phyloP scores from a whole-genome alignment of 2,113 vertebrate genomes.

The Salvelinus sp. region DNA sequence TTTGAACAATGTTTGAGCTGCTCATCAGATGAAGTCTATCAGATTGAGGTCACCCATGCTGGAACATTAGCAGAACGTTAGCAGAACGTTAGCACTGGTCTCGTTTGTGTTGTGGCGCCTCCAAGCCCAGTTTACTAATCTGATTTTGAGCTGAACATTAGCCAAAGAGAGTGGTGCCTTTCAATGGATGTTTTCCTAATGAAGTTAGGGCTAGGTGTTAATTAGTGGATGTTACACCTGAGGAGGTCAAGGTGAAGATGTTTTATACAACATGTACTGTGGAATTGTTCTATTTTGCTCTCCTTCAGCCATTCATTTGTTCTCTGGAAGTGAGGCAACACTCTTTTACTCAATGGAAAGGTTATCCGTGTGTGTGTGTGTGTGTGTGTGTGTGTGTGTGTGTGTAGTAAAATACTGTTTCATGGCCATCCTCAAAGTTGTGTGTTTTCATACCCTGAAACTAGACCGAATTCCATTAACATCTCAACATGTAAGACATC shows the following conservation, averaged over 20 bases:
- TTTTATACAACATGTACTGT: no score
- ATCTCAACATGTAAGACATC: slow-evolving; percentile 59
- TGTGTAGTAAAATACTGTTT: slow-evolving; percentile 30
- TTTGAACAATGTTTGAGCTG: slow-evolving; percentile 10
- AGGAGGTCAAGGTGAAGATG: no score
- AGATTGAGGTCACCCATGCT: slow-evolving; percentile 45
- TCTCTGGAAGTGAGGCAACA: not conserved
- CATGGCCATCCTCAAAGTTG: slow-evolving; percentile 43
- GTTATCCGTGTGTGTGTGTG: slow-evolving; percentile 9
- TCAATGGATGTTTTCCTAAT: no score
- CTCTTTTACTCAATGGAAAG: slow-evolving; percentile 23
- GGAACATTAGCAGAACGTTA: slow-evolving; percentile 25
- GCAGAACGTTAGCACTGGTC: not conserved
- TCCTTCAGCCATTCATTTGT: no score
- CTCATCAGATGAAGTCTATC: slow-evolving; percentile 33
- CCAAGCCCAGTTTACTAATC: no score
- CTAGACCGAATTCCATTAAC: slow-evolving; percentile 56
- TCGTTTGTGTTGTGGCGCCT: slow-evolving; percentile 24
- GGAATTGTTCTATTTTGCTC: no score
- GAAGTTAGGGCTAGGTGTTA: no score
- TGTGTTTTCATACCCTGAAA: slow-evolving; percentile 48
- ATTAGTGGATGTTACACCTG: no score
- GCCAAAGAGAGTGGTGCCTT: no score
- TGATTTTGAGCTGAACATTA: no score
- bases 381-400: not conserved